Evolutionary conservation across 2,797 vertebrate species (phyloP).

Genomic region (Cephalopachus bancanus): DNA sequence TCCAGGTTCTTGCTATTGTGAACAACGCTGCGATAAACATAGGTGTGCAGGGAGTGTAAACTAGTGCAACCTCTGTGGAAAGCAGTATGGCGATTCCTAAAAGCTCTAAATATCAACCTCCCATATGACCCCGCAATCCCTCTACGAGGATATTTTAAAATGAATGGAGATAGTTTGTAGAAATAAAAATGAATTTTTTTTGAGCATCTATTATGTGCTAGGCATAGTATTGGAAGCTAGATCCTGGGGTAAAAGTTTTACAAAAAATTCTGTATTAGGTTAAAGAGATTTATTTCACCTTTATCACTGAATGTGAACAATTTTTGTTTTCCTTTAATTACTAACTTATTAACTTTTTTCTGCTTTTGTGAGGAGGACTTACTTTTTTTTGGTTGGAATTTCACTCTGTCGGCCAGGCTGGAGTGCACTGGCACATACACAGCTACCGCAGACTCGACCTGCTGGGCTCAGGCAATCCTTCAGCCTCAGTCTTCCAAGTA

Average conservation of each 20-base stretch:
- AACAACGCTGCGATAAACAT: too few species aligned
- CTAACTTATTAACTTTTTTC: constrained; percentile 36
- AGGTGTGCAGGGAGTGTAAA: too few species aligned
- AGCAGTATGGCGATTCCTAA: too few species aligned
- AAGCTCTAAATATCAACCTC: too few species aligned
- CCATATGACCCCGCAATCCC: too few species aligned
- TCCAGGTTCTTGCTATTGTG: too few species aligned
- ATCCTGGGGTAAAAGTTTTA: neutral
- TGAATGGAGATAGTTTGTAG: neutral
- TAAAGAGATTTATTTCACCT: constrained; percentile 23
- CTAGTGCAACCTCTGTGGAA: too few species aligned
- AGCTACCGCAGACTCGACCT: too few species aligned
- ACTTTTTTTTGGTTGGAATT: neutral
- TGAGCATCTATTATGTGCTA: neutral
- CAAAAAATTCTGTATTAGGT: neutral
- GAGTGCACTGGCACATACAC: too few species aligned
- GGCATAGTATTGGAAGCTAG: neutral
- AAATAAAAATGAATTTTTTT: constrained; percentile 60
- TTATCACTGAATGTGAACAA: neutral
- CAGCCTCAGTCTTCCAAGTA: too few species aligned
- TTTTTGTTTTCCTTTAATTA: constrained; percentile 21
- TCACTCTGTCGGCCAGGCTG: too few species aligned
- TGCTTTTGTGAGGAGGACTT: neutral
- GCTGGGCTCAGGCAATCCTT: too few species aligned
- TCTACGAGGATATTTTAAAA: neutral